Evolutionary conservation across 2,797 vertebrate genomes (phyloP).

Genomic region (Acanthis flammea): DNA sequence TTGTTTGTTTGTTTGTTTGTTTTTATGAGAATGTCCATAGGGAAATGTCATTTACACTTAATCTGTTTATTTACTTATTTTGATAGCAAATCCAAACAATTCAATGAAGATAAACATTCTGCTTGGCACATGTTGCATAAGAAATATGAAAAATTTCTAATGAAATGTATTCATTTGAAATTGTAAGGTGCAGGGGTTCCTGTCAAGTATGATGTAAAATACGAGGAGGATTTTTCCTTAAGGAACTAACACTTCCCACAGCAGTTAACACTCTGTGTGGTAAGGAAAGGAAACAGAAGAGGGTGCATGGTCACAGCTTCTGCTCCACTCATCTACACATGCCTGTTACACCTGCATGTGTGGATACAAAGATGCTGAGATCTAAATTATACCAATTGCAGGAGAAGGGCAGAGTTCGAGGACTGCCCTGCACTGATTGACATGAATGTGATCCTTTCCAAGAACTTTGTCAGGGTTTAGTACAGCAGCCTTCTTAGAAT

Average conservation of each 20-base stretch:
- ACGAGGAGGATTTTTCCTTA: neutral
- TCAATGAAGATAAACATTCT: neutral
- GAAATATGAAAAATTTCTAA: neutral
- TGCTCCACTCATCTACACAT: neutral
- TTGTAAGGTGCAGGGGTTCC: neutral
- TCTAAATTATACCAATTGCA: neutral
- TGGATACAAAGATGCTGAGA: neutral
- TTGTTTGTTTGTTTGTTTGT: neutral
- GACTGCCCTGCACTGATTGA: fast-evolving
- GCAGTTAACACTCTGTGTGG: neutral
- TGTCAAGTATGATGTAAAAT: neutral
- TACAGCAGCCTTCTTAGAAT: neutral
- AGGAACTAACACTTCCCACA: conserved; percentile 21
- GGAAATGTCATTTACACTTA: neutral
- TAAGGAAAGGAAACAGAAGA: conserved; percentile 18
- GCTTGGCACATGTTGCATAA: neutral
- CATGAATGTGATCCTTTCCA: neutral
- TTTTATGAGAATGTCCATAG: neutral
- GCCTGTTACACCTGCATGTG: neutral
- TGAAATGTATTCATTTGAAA: neutral
- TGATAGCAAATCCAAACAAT: neutral
- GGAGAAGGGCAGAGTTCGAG: neutral
- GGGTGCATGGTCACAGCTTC: neutral
- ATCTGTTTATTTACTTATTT: neutral
- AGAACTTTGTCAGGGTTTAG: neutral